A percentile compares a stretch with the other conserved stretches of the same genome.
phyloP scores from a whole-genome alignment of 2,113 vertebrate genomes.

The Oryzias celebensis region DNA sequence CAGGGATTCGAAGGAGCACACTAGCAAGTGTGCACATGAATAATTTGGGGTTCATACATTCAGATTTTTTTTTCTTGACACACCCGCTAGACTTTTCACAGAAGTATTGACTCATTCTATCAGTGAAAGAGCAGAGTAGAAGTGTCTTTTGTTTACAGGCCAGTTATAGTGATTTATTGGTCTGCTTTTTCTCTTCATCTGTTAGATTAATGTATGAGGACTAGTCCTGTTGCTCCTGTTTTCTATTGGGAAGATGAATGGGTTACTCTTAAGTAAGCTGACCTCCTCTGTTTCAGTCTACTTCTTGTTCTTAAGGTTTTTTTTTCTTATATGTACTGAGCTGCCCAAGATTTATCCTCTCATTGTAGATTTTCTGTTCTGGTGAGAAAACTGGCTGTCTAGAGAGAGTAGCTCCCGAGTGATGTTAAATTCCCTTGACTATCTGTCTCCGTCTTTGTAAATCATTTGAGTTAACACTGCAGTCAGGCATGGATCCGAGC shows the following conservation, averaged over 20 bases:
- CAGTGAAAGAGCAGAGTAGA: slow-evolving; percentile 18
- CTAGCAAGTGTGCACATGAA: slow-evolving; percentile 6
- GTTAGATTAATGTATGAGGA: slow-evolving; percentile 40
- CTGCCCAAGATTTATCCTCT: slow-evolving; percentile 58
- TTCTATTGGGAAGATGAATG: slow-evolving; percentile 40
- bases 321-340: slow-evolving; percentile 36
- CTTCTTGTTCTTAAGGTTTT: background rate
- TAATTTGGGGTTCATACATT: slow-evolving; percentile 10
- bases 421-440: slow-evolving; percentile 51
- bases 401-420: slow-evolving; percentile 46
- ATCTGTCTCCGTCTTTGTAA: slow-evolving; percentile 56
- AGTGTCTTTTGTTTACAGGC: slow-evolving; percentile 37
- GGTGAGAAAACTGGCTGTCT: slow-evolving; percentile 58
- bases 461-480: slow-evolving; percentile 42
- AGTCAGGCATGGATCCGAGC: slow-evolving; percentile 45
- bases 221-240: slow-evolving; percentile 12
- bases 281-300: background rate
- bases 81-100: slow-evolving; percentile 3
- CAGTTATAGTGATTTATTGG: slow-evolving; percentile 43
- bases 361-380: slow-evolving; percentile 46
- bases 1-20: slow-evolving; percentile 17
- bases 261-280: slow-evolving; percentile 22
- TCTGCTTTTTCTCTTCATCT: slow-evolving; percentile 27
- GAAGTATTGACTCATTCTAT: slow-evolving; percentile 8
- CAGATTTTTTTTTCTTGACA: slow-evolving; percentile 9